Evolutionary conservation across 2,797 vertebrate genomes (phyloP), one percentile per base, ranked within the genome.

Genomic region (Tympanoctomys barrerae): DNA sequence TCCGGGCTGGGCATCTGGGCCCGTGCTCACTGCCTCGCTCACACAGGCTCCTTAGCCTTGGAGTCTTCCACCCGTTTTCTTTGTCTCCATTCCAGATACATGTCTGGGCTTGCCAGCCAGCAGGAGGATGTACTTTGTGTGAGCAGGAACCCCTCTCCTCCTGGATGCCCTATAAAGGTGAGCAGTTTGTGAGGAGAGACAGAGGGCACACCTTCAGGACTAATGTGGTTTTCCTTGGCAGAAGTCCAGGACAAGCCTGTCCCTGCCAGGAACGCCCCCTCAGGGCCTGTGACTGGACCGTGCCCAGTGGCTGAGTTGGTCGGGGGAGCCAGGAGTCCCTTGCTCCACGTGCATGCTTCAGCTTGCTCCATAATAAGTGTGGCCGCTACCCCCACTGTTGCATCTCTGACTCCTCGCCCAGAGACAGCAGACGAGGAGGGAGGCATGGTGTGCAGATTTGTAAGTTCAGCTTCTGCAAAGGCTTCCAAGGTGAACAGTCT

Each of bases 151-250:
- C 80, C 14, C n/a, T 59, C 10, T 64, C 7, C 59, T 94, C 75
- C 73, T 49, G 6, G 59, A 68, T 88, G 87, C 77, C 84, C 73
- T 64, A 10, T 83, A 73, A 88, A 90, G 61, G 33, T 5, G 54
- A 92, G 81, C 68, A 8, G 90, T 87, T 83, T 68, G 62, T 80
- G 59, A 91, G 75, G 39, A 82, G 73, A 93, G 77, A 36, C 64
- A 49, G 71, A 86, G 94, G 85, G 89, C 73, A 87, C 36, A 62
- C 73, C 78, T 91, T 87, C 77, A 83, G 88, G 82, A 94, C 81
- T 93, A 42, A 86, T 82, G 75, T 85, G 66, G 73, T 96, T 91
- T 80, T 95, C 61, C 71, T 90, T 96, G 92, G 89, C 75, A 0
- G 39, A 70, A 22, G 33, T 86, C 73, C 88, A 95, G 46, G n/a